Evolutionary conservation across 2,113 vertebrate species (phyloP), one percentile per base, ranked within the genome.

Genomic region (Penelope pileata): DNA sequence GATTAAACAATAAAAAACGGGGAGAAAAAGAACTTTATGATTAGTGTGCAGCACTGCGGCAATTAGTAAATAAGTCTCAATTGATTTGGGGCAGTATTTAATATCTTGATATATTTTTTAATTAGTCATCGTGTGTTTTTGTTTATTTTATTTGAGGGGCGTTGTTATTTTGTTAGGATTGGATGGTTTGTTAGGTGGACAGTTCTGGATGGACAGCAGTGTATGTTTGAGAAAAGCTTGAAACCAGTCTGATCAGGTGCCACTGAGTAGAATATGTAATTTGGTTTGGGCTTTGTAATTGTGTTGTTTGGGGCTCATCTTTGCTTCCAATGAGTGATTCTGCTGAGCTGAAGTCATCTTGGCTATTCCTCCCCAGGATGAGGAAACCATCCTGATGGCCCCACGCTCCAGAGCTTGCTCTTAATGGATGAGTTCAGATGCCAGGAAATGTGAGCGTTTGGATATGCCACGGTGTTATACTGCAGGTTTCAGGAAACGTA

Each of bases 341-440:
- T 93, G 78, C 82, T 72, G 43, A 80, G 53, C 59, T 88, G 73
- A 93, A 54, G 70, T 91, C 60, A 58, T 83, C 43, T 81, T 95
- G 88, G 79, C 84, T 2, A 4, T 13, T 69, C 26, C 32, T 90
- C 21, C 74, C 90, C 32, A 4, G 21, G 56, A 56, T 75, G 73
- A 96, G 93, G 83, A 77, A 94, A 56, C 1, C 0, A 23, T 75
- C 70, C 59, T 83, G 75, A 76, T 4, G 7, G 59, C 56, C 59
- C 36, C 1, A 1, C 9, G 43, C 29, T 76, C 48, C 50, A 81
- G 83, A 90, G 47, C 82, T 85, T 0, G 0, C 50, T 88, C 1
- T 1, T 86, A 69, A 53, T 54, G 64, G 42, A 12, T 59, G 9
- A 23, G 38, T 80, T 83, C 0, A 1, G 42, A 59, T 88, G 83